phyloP scores from a whole-genome alignment of 2,113 vertebrate genomes.

The Silurus meridionalis region DNA sequence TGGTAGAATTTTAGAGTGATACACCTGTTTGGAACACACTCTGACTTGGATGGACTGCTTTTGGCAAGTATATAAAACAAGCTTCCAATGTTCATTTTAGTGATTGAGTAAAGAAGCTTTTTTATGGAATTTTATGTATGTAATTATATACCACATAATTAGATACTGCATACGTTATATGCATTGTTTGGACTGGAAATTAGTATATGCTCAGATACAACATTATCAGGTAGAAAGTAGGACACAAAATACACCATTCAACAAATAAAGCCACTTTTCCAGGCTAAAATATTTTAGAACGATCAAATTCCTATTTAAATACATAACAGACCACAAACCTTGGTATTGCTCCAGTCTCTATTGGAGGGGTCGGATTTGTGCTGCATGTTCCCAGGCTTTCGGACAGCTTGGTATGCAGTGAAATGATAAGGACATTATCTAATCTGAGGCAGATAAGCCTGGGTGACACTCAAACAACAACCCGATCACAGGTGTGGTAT shows the following conservation, averaged over 20 bases:
- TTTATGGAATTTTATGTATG: background rate
- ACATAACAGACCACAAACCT: background rate
- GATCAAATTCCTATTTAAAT: background rate
- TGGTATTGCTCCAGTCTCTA: background rate
- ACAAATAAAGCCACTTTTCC: background rate
- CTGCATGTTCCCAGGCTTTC: slow-evolving; percentile 15
- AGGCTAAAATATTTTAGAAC: background rate
- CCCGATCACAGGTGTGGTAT: slow-evolving; percentile 39
- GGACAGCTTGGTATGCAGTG: slow-evolving; percentile 32
- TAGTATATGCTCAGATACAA: too few relatives aligned
- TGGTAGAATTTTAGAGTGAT: slow-evolving; percentile 62
- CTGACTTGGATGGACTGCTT: slow-evolving; percentile 64
- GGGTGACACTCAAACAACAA: slow-evolving; percentile 34
- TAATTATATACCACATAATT: background rate
- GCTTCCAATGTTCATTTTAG: slow-evolving; percentile 25
- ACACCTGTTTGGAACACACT: slow-evolving; percentile 37
- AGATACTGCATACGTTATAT: background rate
- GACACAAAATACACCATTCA: background rate
- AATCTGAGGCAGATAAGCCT: slow-evolving; percentile 33
- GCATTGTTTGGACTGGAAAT: background rate
- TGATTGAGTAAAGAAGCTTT: background rate
- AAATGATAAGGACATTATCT: slow-evolving; percentile 48
- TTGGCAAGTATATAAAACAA: slow-evolving; percentile 73
- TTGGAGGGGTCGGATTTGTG: slow-evolving; percentile 4
- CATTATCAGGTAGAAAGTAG: background rate